Base-by-base conservation (phyloP, 2,797 vertebrate species). In the Saxicola maurus region DNA sequence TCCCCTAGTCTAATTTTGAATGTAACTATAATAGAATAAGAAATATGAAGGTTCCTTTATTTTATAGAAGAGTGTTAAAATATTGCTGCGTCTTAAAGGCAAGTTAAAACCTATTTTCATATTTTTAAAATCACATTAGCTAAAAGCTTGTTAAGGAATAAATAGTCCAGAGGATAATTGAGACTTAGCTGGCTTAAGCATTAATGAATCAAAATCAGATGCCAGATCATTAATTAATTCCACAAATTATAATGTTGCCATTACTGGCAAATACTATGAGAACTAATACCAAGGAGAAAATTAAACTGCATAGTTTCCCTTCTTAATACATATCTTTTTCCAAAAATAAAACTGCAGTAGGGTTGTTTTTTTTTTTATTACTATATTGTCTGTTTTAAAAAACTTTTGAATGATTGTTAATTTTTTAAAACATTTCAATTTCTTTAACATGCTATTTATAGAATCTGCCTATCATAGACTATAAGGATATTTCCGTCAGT, bases 201-300 rank as follows among this genome's bases (percentile, higher is more conserved):
- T 96, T 96, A 96, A 96, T 95, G 94, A 96, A 91, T 95, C 93
- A 94, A 96, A 96, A 96, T 96, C 95, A 96, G 94, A 95, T 95
- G 96, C 94, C 93, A 94, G 94, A 94, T 95, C 94, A 95, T 96
- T 96, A 96, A 96, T 96, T 96, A 96, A 96, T 96, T 95, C 94
- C 94, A 94, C 93, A 96, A 96, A 96, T 96, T 91, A 94, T 92
- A 93, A 92, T 92, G 94, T 96, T 95, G 89, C 87, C 79, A 57
- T 92, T 90, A 88, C 93, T 89, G 85, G 86, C 76, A 94, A 95
- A 89, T 90, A 90, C 88, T 91, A 30, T 69, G 71, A 80, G 89
- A 87, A 91, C 72, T 92, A 95, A 92, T 94, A 96, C 55, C 67
- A 94, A 89, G 87, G 60, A 93, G 53, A 79, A 95, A 93, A 95